Evolutionary conservation across 2,888 invertebrate species (phyloP).

Genomic region (Ptychoptera contaminata): DNA sequence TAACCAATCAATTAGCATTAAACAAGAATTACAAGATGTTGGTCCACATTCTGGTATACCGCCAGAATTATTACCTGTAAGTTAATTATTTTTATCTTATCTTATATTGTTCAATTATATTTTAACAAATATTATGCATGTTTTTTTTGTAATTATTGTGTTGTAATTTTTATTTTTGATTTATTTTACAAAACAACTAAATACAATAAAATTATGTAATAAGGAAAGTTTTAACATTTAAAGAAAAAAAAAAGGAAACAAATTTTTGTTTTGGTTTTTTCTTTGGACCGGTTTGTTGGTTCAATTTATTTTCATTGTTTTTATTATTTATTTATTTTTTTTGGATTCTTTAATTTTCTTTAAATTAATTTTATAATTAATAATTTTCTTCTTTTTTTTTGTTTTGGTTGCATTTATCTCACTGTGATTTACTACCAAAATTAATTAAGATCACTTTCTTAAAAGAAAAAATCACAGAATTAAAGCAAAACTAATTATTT

Average conservation of each 20-base stretch:
- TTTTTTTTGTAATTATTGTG: constrained; percentile 1
- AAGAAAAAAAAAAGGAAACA: constrained; percentile 1
- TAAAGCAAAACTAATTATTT: not conserved
- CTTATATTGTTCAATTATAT: not conserved
- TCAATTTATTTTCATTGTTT: constrained; percentile 18
- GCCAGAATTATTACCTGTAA: constrained; percentile 31
- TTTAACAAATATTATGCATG: constrained; percentile 4
- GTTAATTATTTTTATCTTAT: constrained; percentile 11
- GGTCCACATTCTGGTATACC: constrained; percentile 28
- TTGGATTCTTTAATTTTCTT: not conserved
- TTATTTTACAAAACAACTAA: not conserved
- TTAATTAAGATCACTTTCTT: constrained; percentile 10
- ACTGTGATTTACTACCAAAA: constrained; percentile 9
- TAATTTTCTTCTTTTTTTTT: constrained; percentile 10
- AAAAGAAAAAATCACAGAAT: not conserved
- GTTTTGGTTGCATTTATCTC: constrained; percentile 9
- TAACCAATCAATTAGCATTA: constrained; percentile 32
- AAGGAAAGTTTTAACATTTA: no score
- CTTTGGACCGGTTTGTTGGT: constrained; percentile 34
- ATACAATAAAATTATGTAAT: not conserved
- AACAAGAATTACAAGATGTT: constrained; percentile 31
- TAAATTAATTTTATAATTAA: no score
- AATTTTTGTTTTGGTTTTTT: constrained; percentile 33
- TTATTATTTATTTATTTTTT: constrained; percentile 10
- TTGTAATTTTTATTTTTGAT: not conserved